Evolutionary conservation across 2,888 invertebrate genomes (phyloP), one percentile per base, ranked within the genome.

Genomic region (Hydrotaea diabolus): DNA sequence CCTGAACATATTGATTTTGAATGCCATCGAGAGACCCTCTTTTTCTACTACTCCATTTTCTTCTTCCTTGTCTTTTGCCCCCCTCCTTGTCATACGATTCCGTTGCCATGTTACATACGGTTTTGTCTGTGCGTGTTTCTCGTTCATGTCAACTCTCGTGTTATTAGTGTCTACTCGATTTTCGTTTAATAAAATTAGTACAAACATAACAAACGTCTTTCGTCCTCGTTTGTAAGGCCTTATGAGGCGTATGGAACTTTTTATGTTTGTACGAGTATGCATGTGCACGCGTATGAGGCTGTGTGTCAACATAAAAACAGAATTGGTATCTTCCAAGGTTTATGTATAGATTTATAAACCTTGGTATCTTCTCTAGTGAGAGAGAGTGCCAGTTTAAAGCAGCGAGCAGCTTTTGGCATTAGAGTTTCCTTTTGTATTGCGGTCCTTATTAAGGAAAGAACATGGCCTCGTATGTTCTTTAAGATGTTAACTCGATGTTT

Each of bases 1-100:
- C n/a, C 15, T 13, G 23, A 46, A 77, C 57, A 66, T 77, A 77
- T 82, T 77, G 77, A 66, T 43, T 77, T 73, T 69, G 66, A 77
- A 72, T 77, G 72, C 66, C 19, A 39, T 23, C 31, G 21, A 57
- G 26, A 17, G 66, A 43, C 49, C 49, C 15, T 46, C 23, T 19
- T 46, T 69, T n/a, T 1, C 0, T 13, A 36, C 23, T 13, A 23
- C 26, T 26, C 46, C 43, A 21, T 69, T 23, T 46, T 13, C 13
- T 46, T 39, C 36, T 19, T 43, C 9, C 17, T 36, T 31, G 11
- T 46, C n/a, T 36, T 62, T 49, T 71, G 36, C 11, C 36, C 53
- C 53, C 21, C 17, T 39, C 19, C 43, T 19, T 64, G 21, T 5
- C n/a, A n/a, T 64, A 19, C 7, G 26, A 53, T 72, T 71, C 36